A percentile compares a stretch with the other conserved stretches of the same genome.
Evolutionary conservation across 2,113 vertebrate species (phyloP).

Genomic region (Hippocampus comes): DNA sequence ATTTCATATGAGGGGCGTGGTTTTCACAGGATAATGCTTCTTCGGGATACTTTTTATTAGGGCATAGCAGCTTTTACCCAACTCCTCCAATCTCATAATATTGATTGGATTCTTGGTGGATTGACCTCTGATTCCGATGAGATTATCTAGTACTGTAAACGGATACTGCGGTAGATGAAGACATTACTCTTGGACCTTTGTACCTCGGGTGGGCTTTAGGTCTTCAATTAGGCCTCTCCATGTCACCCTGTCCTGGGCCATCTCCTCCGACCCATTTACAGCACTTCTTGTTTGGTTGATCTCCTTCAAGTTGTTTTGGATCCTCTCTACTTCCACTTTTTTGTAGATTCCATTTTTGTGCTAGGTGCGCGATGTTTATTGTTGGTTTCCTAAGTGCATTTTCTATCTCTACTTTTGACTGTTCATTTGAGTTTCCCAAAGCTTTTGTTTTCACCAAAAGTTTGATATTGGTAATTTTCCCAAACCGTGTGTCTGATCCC

Average conservation of each 20-base stretch:
- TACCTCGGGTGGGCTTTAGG: not conserved
- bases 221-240: too few species aligned
- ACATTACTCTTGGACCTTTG: too few species aligned
- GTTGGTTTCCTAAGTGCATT: not conserved
- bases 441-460: not conserved
- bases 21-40: not conserved
- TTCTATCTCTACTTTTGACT: not conserved
- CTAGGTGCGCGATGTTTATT: not conserved
- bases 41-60: not conserved
- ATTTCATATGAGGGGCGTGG: not conserved
- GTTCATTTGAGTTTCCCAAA: not conserved
- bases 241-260: too few species aligned
- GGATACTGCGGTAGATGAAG: too few species aligned
- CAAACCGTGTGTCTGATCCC: not conserved
- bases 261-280: too few species aligned
- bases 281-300: not conserved
- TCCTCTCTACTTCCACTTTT: not conserved
- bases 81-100: not conserved
- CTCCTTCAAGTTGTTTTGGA: not conserved
- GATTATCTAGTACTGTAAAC: not conserved
- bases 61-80: not conserved
- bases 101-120: too few species aligned
- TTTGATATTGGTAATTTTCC: not conserved
- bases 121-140: not conserved
- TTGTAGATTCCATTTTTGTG: not conserved